phyloP scores from a whole-genome alignment of 2,888 invertebrate genomes.

The Eretmocerus hayati region DNA sequence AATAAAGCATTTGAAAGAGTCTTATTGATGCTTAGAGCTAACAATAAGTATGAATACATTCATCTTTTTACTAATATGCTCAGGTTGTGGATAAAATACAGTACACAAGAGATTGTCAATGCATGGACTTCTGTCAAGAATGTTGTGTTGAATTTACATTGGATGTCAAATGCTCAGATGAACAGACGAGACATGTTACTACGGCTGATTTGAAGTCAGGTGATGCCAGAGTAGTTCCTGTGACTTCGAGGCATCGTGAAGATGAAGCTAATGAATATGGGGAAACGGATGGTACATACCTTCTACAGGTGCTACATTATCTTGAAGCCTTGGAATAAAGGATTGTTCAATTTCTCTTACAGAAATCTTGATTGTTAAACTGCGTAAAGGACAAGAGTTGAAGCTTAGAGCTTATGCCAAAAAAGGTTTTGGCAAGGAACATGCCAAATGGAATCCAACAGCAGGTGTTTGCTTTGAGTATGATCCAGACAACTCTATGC shows the following conservation, averaged over 20 bases:
- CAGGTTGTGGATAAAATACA: slow-evolving; percentile 84
- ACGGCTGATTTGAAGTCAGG: slow-evolving; percentile 92
- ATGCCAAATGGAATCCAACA: slow-evolving; percentile 99
- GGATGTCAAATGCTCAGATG: slow-evolving; percentile 91
- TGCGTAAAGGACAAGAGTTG: slow-evolving; percentile 81
- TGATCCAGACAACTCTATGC: slow-evolving; percentile 95
- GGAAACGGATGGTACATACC: slow-evolving; percentile 76
- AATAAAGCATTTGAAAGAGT: neutral
- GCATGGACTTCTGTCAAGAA: slow-evolving; percentile 93
- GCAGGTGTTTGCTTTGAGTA: slow-evolving; percentile 98
- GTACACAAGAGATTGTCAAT: slow-evolving; percentile 92
- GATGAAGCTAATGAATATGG: slow-evolving; percentile 92
- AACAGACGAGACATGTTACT: slow-evolving; percentile 91
- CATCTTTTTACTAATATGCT: neutral
- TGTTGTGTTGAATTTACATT: slow-evolving; percentile 97
- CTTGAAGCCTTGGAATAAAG: neutral
- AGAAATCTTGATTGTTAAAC: slow-evolving; percentile 66
- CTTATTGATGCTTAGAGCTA: neutral
- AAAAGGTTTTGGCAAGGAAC: slow-evolving; percentile 95
- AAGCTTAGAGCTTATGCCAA: slow-evolving; percentile 94
- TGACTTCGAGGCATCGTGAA: slow-evolving; percentile 84
- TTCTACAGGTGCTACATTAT: neutral
- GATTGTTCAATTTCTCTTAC: slow-evolving; percentile 3
- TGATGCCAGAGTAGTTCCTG: slow-evolving; percentile 86
- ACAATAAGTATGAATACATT: neutral